Percentiles rank a stretch among this genome's conserved stretches.
Evolutionary conservation across 37 sponge, comb jelly and placozoan species (phyloP).

Genomic region (Theonella swinhoei): DNA sequence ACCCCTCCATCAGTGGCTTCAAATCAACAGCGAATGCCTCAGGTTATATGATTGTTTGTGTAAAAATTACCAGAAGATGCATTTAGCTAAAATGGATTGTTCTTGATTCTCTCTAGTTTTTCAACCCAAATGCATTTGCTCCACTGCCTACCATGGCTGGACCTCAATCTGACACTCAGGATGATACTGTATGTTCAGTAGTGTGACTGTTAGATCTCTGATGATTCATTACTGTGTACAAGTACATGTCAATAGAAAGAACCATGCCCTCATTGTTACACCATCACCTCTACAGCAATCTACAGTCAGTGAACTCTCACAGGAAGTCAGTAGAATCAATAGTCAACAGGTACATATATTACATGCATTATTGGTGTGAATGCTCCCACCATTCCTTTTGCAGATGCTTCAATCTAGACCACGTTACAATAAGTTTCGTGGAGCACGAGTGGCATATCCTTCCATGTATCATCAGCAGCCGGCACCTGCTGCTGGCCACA

Average conservation of each 20-base stretch:
- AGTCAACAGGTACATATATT: constrained; percentile 2
- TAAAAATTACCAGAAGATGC: too few relatives aligned
- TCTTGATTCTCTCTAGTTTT: constrained; percentile 51
- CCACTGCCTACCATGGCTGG: constrained; percentile 9
- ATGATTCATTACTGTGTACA: too few relatives aligned
- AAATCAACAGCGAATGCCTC: background rate
- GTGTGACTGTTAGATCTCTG: background rate
- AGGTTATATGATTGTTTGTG: too few relatives aligned
- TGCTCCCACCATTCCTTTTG: background rate
- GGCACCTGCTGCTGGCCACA: too few relatives aligned
- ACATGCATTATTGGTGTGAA: background rate
- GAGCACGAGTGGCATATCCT: background rate
- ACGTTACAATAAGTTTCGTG: constrained; percentile 7
- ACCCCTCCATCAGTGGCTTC: background rate
- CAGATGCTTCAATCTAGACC: background rate
- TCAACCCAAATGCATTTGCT: constrained; percentile 62
- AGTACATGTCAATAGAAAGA: too few relatives aligned
- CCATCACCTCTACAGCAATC: constrained; percentile 19
- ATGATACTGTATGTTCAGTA: constrained; percentile 44
- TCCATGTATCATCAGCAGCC: background rate
- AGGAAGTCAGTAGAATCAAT: constrained; percentile 61
- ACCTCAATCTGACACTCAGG: constrained; percentile 10
- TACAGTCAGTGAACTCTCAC: constrained; percentile 51
- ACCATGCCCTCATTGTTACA: too few relatives aligned
- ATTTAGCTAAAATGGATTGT: too few relatives aligned